These are phyloP conservation scores for Cryptocheilus praepositus DNA, from an alignment of 2,888 invertebrate species.

Conservation along the genomic window DNA sequence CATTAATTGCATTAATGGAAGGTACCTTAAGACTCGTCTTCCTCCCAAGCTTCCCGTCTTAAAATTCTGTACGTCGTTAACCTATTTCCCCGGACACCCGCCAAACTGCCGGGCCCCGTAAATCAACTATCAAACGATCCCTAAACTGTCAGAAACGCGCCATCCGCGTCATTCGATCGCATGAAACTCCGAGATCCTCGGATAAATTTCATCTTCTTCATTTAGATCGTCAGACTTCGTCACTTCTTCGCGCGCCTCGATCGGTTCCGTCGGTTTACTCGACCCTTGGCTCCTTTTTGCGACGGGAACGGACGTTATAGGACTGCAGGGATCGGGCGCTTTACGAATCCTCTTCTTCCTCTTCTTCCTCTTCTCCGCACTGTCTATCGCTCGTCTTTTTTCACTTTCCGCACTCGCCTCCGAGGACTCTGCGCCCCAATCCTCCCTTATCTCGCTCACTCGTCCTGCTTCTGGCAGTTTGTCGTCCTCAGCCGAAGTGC, in stretches of 20 bases:
- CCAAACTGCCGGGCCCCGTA: too few species aligned
- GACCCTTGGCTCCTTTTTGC: conserved; percentile 14
- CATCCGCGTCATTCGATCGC: not conserved
- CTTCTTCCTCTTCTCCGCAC: not conserved
- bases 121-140: too few species aligned
- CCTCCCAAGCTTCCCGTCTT: too few species aligned
- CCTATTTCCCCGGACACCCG: too few species aligned
- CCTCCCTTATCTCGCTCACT: too few species aligned
- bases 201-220: conserved; percentile 33
- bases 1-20: too few species aligned
- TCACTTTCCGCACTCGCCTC: not conserved
- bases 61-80: too few species aligned
- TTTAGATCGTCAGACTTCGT: not conserved
- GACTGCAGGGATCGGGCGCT: conserved; percentile 25
- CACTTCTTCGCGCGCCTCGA: not conserved
- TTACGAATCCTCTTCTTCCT: not conserved
- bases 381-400: not conserved
- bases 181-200: conserved; percentile 46
- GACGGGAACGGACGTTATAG: not conserved
- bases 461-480: too few species aligned
- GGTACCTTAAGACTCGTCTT: too few species aligned
- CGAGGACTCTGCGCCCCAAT: too few species aligned
- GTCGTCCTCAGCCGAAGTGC: too few species aligned
- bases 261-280: not conserved
- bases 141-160: too few species aligned